Conservation (phyloP, 2,888 invertebrate genomes). For the Pristionchus entomophagus region DNA sequence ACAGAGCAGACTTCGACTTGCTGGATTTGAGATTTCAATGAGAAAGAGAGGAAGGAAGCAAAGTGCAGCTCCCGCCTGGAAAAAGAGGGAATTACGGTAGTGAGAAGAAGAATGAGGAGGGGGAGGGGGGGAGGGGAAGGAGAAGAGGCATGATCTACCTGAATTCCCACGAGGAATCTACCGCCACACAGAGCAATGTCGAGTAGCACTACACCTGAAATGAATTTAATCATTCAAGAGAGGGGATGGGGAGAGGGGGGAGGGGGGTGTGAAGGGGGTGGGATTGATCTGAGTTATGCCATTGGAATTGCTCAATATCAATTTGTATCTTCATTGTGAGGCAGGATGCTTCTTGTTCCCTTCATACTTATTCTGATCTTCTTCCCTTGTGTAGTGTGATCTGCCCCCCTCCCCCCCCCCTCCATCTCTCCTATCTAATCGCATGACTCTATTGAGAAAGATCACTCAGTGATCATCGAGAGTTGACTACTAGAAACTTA, state of each 20-base stretch:
- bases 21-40: conserved; percentile 67
- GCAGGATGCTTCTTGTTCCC: background rate
- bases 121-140: no score
- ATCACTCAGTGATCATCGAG: background rate
- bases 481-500: conserved; percentile 6
- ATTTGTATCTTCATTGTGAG: background rate
- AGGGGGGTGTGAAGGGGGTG: no score
- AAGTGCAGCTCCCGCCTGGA: conserved; percentile 59
- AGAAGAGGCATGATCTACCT: conserved; percentile 56
- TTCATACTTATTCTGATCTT: background rate
- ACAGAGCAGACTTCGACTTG: conserved; percentile 66
- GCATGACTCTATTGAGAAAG: background rate
- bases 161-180: conserved; percentile 71
- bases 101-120: background rate
- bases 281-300: no score
- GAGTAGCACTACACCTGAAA: conserved; percentile 11
- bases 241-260: no score
- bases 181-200: conserved; percentile 56
- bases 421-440: background rate
- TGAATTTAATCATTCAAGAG: no score
- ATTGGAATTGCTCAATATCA: no score
- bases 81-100: background rate
- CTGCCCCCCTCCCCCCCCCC: no score
- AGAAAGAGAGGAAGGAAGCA: conserved; percentile 73
- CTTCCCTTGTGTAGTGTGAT: background rate